phyloP scores from a whole-genome alignment of 2,888 invertebrate genomes.

The Biston betularia region DNA sequence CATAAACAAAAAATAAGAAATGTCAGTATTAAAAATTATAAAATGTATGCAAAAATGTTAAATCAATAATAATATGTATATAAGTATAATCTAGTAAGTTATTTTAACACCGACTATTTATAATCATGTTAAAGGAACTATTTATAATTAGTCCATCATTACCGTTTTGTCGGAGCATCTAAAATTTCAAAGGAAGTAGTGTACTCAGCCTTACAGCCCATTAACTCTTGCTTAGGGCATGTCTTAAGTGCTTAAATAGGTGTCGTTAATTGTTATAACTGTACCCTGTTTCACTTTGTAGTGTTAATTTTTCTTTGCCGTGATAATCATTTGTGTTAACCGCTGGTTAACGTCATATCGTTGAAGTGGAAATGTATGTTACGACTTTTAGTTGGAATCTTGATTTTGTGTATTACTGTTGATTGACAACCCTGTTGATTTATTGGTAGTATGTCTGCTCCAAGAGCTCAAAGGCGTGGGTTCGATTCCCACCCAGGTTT shows the following conservation, averaged over 20 bases:
- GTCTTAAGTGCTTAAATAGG: constrained; percentile 56
- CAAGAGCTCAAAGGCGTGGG: too few species aligned
- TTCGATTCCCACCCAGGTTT: too few species aligned
- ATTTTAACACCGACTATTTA: constrained; percentile 5
- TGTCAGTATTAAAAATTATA: too few species aligned
- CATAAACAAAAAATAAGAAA: too few species aligned
- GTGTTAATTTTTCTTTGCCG: constrained; percentile 27
- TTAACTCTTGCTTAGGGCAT: constrained; percentile 64
- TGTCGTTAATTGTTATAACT: constrained; percentile 43
- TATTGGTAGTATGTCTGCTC: too few species aligned
- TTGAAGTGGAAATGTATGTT: constrained; percentile 1
- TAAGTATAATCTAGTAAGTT: not conserved
- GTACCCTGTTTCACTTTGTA: constrained; percentile 35
- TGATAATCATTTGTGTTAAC: constrained; percentile 28
- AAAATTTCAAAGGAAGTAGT: constrained; percentile 68
- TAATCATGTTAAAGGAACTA: constrained; percentile 14
- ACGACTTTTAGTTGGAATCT: not conserved
- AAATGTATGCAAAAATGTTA: too few species aligned
- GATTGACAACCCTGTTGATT: too few species aligned
- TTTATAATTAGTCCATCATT: constrained; percentile 46
- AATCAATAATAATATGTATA: too few species aligned
- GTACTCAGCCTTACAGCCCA: constrained; percentile 67
- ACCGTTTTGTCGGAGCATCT: constrained; percentile 57
- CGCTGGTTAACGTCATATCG: constrained; percentile 8
- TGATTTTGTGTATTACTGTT: not conserved